These are phyloP conservation scores for Petrocephalus zakoni DNA, from an alignment of 2,113 vertebrate species.

Conservation along the genomic window DNA sequence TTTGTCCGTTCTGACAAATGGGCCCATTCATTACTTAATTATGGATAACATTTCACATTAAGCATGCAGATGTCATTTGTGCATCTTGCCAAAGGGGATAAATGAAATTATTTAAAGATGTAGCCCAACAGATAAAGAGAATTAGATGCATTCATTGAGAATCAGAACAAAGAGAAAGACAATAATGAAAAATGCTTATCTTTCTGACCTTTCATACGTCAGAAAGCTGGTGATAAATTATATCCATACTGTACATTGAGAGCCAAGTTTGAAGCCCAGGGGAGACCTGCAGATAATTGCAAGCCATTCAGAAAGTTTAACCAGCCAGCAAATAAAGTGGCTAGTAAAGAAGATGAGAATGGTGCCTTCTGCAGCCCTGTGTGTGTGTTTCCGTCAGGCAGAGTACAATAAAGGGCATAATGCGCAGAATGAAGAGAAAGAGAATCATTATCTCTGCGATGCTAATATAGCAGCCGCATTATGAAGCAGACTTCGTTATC, in stretches of 20 bases:
- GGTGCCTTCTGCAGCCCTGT: not conserved
- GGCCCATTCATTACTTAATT: not conserved
- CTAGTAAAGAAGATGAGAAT: not conserved
- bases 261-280: constrained; percentile 42
- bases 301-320: constrained; percentile 52
- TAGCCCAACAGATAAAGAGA: not conserved
- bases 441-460: not conserved
- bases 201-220: constrained; percentile 25
- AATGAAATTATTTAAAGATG: not conserved
- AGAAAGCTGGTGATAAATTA: constrained; percentile 34
- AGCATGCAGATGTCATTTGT: not conserved
- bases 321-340: constrained; percentile 26
- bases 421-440: not conserved
- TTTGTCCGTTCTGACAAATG: not conserved
- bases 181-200: not conserved
- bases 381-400: not conserved
- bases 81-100: not conserved
- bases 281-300: constrained; percentile 55
- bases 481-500: not conserved
- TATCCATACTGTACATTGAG: constrained; percentile 35
- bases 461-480: not conserved
- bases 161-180: not conserved
- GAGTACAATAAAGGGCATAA: not conserved
- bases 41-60: not conserved
- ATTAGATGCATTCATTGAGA: constrained; percentile 13